A percentile compares a stretch with the other conserved stretches of the same genome.
phyloP scores from a whole-genome alignment of 1,140 invertebrate genomes.

The Bombyx mandarina region DNA sequence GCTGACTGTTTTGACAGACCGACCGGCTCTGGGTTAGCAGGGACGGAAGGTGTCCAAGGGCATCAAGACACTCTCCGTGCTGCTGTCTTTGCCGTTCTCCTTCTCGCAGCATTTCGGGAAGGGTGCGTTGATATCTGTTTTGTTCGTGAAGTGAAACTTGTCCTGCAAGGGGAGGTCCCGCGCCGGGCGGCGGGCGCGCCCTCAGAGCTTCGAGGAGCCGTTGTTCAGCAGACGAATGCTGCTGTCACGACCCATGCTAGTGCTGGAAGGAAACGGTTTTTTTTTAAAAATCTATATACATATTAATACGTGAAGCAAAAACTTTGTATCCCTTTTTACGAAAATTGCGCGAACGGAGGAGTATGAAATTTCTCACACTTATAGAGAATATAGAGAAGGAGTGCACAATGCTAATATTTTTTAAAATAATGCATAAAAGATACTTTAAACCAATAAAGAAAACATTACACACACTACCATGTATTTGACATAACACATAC shows the following conservation, averaged over 20 bases:
- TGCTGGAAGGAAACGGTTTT: constrained; percentile 24
- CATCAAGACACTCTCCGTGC: constrained; percentile 46
- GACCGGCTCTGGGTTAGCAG: constrained; percentile 6
- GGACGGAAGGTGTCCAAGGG: constrained; percentile 18
- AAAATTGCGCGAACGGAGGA: too few species aligned
- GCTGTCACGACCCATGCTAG: constrained; percentile 51
- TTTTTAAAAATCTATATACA: too few species aligned
- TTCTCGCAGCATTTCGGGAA: constrained; percentile 55
- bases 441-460: too few species aligned
- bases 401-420: too few species aligned
- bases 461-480: too few species aligned
- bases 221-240: constrained; percentile 57
- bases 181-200: constrained; percentile 25
- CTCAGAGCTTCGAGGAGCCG: constrained; percentile 55
- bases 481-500: too few species aligned
- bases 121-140: constrained; percentile 31
- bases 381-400: too few species aligned
- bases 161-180: constrained; percentile 45
- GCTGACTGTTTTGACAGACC: too few species aligned
- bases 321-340: too few species aligned
- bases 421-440: too few species aligned
- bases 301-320: too few species aligned
- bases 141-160: constrained; percentile 31
- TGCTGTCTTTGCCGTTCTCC: constrained; percentile 37
- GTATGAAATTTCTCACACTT: too few species aligned